Conservation (phyloP, 1,140 invertebrate genomes). For the Babylonia areolata region DNA sequence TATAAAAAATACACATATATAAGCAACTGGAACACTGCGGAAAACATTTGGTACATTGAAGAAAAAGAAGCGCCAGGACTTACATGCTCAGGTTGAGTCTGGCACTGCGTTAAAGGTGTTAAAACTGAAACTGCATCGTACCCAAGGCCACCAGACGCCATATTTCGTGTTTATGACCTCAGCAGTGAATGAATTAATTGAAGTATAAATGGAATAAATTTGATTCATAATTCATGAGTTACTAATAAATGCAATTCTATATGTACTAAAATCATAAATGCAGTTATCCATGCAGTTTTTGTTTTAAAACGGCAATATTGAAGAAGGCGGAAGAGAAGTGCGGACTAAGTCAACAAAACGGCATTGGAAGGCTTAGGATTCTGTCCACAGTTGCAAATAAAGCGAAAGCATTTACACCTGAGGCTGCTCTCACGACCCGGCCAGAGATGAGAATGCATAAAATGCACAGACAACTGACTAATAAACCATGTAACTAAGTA, state of each 20-base stretch:
- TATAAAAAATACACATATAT: not conserved
- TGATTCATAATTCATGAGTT: too few species aligned
- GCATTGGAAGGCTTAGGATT: not conserved
- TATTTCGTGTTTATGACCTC: conserved; percentile 36
- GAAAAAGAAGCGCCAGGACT: not conserved
- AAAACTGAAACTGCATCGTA: conserved; percentile 41
- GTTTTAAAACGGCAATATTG: too few species aligned
- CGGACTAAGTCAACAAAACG: too few species aligned
- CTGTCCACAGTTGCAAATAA: not conserved
- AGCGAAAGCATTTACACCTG: not conserved
- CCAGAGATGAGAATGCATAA: too few species aligned
- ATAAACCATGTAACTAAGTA: too few species aligned
- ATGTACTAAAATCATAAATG: too few species aligned
- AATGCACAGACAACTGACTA: too few species aligned
- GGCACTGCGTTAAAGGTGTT: conserved; percentile 43
- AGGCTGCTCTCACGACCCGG: not conserved
- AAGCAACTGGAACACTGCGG: not conserved
- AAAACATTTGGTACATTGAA: not conserved
- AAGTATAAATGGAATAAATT: too few species aligned
- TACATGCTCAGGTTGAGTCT: conserved; percentile 41
- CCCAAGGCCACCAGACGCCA: conserved; percentile 39
- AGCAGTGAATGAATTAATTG: conserved; percentile 20
- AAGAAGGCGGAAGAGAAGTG: too few species aligned
- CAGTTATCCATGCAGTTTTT: too few species aligned
- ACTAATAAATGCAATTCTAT: too few species aligned